Evolutionary conservation across 2,797 vertebrate genomes (phyloP).

Genomic region (Cottoperca gobio): DNA sequence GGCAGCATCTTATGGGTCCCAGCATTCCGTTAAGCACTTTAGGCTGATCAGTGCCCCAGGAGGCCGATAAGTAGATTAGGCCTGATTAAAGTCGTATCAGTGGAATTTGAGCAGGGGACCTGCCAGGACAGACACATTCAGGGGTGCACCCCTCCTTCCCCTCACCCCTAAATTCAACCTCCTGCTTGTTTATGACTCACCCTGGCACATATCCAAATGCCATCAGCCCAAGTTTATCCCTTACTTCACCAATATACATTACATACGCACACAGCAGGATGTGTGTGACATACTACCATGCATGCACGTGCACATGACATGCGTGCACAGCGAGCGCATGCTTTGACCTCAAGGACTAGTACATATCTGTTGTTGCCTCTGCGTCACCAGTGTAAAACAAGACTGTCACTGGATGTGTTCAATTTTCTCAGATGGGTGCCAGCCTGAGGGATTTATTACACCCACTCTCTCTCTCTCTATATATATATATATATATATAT

Average conservation of each 20-base stretch:
- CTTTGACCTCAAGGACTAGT: slow-evolving; percentile 69
- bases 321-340: slow-evolving; percentile 14
- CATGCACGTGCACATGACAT: slow-evolving; percentile 10
- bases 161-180: slow-evolving; percentile 51
- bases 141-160: slow-evolving; percentile 59
- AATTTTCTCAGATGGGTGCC: slow-evolving; percentile 62
- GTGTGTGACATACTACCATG: slow-evolving; percentile 9
- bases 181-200: slow-evolving; percentile 76
- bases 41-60: slow-evolving; percentile 82
- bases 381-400: slow-evolving; percentile 51
- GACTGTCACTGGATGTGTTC: slow-evolving; percentile 54
- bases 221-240: slow-evolving; percentile 74
- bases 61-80: slow-evolving; percentile 89
- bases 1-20: slow-evolving; percentile 79
- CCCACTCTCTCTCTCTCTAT: slow-evolving; percentile 68
- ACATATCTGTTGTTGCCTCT: slow-evolving; percentile 40
- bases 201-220: slow-evolving; percentile 82
- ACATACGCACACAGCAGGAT: slow-evolving; percentile 10
- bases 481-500: too few relatives aligned
- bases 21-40: slow-evolving; percentile 84
- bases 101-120: slow-evolving; percentile 85
- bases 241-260: slow-evolving; percentile 64
- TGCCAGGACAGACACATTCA: slow-evolving; percentile 82
- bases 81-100: slow-evolving; percentile 89
- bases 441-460: slow-evolving; percentile 69